These are phyloP conservation scores for Phoebastria nigripes DNA, from an alignment of 2,797 vertebrate genomes.

Conservation along the genomic window DNA sequence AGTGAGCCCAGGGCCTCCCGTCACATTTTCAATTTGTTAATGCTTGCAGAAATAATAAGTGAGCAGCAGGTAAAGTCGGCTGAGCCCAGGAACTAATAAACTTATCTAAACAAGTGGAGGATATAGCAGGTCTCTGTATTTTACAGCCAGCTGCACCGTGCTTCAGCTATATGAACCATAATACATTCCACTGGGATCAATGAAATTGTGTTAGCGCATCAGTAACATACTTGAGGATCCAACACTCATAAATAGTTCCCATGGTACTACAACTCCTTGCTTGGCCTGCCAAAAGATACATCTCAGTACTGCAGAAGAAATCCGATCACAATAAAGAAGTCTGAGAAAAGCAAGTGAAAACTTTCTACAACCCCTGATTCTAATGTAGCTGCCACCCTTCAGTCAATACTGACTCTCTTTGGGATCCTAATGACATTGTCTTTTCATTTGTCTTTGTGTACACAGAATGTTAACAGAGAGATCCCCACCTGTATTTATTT, in stretches of 20 bases:
- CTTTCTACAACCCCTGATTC: not conserved
- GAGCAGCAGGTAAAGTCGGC: not conserved
- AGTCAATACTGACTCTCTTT: not conserved
- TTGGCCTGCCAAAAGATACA: not conserved
- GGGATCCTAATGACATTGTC: not conserved
- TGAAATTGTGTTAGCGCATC: conserved; percentile 41
- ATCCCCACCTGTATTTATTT: not conserved
- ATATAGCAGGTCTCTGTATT: not conserved
- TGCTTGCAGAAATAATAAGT: conserved; percentile 18
- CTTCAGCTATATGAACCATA: not conserved
- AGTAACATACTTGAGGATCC: not conserved
- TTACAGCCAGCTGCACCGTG: not conserved
- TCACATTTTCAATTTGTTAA: conserved; percentile 18
- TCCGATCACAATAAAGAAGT: not conserved
- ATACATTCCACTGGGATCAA: conserved; percentile 1
- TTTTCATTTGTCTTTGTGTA: not conserved
- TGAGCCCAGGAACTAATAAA: conserved; percentile 39
- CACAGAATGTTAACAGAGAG: not conserved
- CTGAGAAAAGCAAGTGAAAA: not conserved
- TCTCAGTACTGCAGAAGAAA: not conserved
- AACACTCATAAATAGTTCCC: conserved; percentile 5
- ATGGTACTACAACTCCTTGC: not conserved
- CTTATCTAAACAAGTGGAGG: conserved; percentile 12
- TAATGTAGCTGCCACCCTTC: not conserved
- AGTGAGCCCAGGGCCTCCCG: not conserved